Conservation (phyloP, 2,888 invertebrate species). For the Baccha elongata region DNA sequence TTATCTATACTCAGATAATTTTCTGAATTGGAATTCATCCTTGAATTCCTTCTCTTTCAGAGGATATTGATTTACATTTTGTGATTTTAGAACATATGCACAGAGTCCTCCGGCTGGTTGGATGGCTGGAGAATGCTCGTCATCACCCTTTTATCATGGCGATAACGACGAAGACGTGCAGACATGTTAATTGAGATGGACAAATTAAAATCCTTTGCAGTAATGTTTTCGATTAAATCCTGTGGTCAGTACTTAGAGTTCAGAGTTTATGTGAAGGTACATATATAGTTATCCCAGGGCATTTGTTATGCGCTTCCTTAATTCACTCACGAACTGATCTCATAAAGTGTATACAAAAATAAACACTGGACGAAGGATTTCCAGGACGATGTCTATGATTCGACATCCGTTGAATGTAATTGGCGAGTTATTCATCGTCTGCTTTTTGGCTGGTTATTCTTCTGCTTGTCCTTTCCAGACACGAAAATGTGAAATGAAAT, state of each 20-base stretch:
- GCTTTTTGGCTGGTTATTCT: not conserved
- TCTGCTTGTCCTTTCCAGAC: slow-evolving; percentile 13
- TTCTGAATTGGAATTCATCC: slow-evolving; percentile 66
- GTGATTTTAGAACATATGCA: slow-evolving; percentile 11
- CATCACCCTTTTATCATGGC: slow-evolving; percentile 1
- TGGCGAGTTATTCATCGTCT: slow-evolving; percentile 31
- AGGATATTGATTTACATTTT: slow-evolving; percentile 57
- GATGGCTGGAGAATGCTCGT: slow-evolving; percentile 17
- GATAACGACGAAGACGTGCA: slow-evolving; percentile 35
- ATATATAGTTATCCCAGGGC: slow-evolving; percentile 20
- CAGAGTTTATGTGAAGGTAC: not conserved
- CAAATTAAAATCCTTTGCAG: slow-evolving; percentile 66
- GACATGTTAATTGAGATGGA: slow-evolving; percentile 69
- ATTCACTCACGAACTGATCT: slow-evolving; percentile 7
- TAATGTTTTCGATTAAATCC: slow-evolving; percentile 52
- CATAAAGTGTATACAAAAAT: slow-evolving; percentile 23
- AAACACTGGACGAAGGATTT: not conserved
- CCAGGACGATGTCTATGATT: no score
- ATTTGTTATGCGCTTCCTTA: slow-evolving; percentile 14
- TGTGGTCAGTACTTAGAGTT: slow-evolving; percentile 43
- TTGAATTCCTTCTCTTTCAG: slow-evolving; percentile 50
- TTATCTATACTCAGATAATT: slow-evolving; percentile 68
- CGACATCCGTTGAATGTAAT: slow-evolving; percentile 54
- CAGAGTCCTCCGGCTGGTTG: slow-evolving; percentile 17
- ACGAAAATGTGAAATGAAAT: slow-evolving; percentile 13